Evolutionary conservation across 2,797 vertebrate species (phyloP).

Genomic region (Prionace glauca): DNA sequence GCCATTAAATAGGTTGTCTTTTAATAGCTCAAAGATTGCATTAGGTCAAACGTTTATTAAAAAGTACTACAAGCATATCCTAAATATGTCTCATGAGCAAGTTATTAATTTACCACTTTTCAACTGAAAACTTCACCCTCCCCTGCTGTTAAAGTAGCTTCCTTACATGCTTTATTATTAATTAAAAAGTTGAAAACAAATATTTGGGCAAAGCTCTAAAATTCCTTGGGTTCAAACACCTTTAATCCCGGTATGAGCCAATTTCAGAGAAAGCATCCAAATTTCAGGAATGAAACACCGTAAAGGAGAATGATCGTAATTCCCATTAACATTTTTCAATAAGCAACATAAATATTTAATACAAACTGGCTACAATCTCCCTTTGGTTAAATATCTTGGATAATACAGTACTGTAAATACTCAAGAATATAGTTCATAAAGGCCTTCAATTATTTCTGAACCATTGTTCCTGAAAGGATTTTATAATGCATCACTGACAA

Average conservation of each 20-base stretch:
- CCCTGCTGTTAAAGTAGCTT: neutral
- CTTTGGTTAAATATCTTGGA: neutral
- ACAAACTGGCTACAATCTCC: constrained; percentile 10
- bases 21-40: neutral
- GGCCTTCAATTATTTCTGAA: constrained; percentile 11
- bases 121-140: neutral
- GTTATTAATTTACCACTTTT: neutral
- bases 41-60: neutral
- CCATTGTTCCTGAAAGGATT: neutral
- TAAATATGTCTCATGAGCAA: neutral
- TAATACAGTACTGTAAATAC: neutral
- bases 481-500: neutral
- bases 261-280: neutral
- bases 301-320: neutral
- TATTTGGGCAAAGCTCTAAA: neutral
- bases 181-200: neutral
- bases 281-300: neutral
- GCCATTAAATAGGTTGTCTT: neutral
- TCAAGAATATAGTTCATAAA: neutral
- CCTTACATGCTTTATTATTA: neutral
- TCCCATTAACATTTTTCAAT: neutral
- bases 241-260: neutral
- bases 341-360: neutral
- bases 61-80: neutral
- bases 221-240: neutral